phyloP scores from a whole-genome alignment of 1,140 invertebrate species.

The Caligus rogercresseyi region DNA sequence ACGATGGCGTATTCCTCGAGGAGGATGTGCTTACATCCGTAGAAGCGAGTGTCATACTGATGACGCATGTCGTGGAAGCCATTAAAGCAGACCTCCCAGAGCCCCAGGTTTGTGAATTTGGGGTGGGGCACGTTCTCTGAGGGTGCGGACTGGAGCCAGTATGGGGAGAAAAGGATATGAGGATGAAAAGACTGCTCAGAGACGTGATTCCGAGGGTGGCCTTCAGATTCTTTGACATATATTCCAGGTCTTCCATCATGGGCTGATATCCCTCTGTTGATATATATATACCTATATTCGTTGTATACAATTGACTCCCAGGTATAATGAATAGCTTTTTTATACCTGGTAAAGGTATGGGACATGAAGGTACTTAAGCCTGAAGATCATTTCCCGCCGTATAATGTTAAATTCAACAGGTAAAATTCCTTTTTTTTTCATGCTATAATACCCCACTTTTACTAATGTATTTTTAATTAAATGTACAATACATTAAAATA shows the following conservation, averaged over 20 bases:
- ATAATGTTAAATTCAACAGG: no score
- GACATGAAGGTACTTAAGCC: no score
- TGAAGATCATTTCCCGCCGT: no score
- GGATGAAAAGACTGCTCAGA: neutral
- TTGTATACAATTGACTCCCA: no score
- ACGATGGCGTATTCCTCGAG: conserved; percentile 20
- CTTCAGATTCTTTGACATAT: neutral
- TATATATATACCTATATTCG: no score
- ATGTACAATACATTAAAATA: no score
- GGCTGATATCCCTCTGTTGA: no score
- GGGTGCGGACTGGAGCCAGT: conserved; percentile 14
- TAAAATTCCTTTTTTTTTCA: no score
- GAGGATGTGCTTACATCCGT: conserved; percentile 20
- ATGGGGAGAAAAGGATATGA: conserved; percentile 10
- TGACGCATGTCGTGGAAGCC: conserved; percentile 60
- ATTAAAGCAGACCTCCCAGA: conserved; percentile 83
- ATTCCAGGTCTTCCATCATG: conserved; percentile 1
- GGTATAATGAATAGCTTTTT: no score
- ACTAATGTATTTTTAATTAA: no score
- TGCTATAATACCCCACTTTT: no score
- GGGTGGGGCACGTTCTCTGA: conserved; percentile 2
- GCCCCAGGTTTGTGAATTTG: conserved; percentile 33
- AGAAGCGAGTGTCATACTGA: conserved; percentile 44
- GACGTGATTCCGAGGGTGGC: neutral
- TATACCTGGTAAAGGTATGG: no score